phyloP scores from a whole-genome alignment of 2,113 vertebrate genomes.

The Solenodon paradoxus region DNA sequence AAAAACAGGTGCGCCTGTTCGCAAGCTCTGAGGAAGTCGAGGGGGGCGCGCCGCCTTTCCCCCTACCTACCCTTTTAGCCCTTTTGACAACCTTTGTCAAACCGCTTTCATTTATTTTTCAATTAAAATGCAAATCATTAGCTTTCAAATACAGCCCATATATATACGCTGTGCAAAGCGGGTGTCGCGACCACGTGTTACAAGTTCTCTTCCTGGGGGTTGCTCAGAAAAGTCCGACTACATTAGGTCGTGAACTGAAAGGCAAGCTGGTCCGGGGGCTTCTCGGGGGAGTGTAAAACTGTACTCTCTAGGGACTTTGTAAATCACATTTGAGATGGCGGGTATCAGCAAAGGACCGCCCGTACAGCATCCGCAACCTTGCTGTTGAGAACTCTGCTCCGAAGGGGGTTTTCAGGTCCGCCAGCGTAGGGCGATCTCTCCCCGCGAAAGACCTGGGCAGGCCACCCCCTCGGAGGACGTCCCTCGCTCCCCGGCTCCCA shows the following conservation, averaged over 20 bases:
- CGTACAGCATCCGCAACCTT: neutral
- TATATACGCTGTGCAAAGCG: neutral
- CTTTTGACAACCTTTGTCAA: conserved; percentile 13
- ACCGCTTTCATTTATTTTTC: conserved; percentile 19
- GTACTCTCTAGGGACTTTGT: neutral
- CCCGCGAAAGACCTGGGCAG: neutral
- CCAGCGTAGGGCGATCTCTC: neutral
- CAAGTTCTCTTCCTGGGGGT: neutral
- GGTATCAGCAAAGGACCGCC: neutral
- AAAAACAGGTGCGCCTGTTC: neutral
- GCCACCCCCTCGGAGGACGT: neutral
- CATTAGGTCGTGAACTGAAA: neutral
- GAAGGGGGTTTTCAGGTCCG: neutral
- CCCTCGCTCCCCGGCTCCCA: neutral
- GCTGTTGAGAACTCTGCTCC: neutral
- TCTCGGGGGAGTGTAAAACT: neutral
- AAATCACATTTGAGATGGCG: neutral
- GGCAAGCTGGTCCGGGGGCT: neutral
- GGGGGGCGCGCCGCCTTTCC: accelerated
- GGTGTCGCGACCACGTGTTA: neutral
- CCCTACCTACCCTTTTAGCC: neutral
- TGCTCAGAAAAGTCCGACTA: neutral
- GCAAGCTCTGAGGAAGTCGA: neutral
- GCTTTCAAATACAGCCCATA: neutral
- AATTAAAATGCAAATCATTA: conserved; percentile 69